phyloP scores from a whole-genome alignment of 2,797 vertebrate genomes.

The Dryobates pubescens region DNA sequence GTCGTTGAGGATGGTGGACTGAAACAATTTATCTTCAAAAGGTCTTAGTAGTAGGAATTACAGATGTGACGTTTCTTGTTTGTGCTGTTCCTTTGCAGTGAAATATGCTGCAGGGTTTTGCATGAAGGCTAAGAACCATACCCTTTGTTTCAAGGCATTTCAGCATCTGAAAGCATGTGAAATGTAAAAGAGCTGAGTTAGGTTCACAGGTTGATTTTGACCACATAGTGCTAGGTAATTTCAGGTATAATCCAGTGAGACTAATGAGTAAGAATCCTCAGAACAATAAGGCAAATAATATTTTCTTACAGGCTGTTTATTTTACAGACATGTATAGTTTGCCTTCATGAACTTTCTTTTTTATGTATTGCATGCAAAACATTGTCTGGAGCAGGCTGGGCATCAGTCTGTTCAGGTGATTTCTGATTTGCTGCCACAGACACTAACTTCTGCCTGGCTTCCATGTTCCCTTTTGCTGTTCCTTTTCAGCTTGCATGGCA shows the following conservation, averaged over 20 bases:
- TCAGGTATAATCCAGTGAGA: not conserved
- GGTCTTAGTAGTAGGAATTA: not conserved
- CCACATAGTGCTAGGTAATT: not conserved
- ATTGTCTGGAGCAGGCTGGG: not conserved
- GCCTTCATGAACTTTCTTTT: not conserved
- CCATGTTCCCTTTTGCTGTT: not conserved
- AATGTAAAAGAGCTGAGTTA: not conserved
- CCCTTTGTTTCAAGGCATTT: not conserved
- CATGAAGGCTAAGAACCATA: not conserved
- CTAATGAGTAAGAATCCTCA: not conserved
- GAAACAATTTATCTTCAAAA: slow-evolving; percentile 6
- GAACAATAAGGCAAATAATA: not conserved
- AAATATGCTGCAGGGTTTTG: not conserved
- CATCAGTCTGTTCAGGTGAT: fast-evolving
- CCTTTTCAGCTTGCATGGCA: not conserved
- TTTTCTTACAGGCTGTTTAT: not conserved
- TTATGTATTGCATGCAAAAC: not conserved
- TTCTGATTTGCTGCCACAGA: not conserved
- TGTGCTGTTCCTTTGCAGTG: not conserved
- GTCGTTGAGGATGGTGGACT: not conserved
- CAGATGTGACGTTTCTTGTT: not conserved
- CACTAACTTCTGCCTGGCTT: not conserved
- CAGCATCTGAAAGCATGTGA: not conserved
- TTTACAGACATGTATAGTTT: not conserved
- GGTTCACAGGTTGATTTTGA: not conserved